These are phyloP conservation scores for Drosophila trichaetosa DNA, from an alignment of 2,888 invertebrate species.

Conservation along the genomic window DNA sequence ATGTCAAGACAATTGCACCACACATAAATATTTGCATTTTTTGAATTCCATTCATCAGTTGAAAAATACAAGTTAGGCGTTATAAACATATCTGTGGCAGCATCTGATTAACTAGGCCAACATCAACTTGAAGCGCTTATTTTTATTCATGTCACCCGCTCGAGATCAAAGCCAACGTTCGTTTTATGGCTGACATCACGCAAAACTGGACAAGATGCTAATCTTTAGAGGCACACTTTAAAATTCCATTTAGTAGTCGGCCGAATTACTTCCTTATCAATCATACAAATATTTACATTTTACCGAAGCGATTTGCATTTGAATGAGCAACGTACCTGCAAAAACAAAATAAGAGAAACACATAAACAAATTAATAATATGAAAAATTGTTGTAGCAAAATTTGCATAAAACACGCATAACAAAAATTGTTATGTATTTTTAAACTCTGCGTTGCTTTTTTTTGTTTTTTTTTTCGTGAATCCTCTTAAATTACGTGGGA, in stretches of 20 bases:
- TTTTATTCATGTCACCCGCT: slow-evolving; percentile 36
- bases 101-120: slow-evolving; percentile 47
- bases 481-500: slow-evolving; percentile 56
- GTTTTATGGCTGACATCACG: slow-evolving; percentile 50
- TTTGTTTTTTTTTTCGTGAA: not conserved
- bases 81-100: slow-evolving; percentile 1
- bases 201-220: slow-evolving; percentile 24
- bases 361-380: slow-evolving; percentile 39
- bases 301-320: slow-evolving; percentile 47
- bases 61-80: not conserved
- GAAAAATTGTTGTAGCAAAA: slow-evolving; percentile 36
- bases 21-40: no score
- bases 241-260: slow-evolving; percentile 38
- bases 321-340: slow-evolving; percentile 58
- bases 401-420: slow-evolving; percentile 50
- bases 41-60: no score
- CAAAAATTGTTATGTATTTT: slow-evolving; percentile 1
- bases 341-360: slow-evolving; percentile 20
- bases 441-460: slow-evolving; percentile 10
- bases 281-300: slow-evolving; percentile 48
- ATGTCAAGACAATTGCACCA: no score
- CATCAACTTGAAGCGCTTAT: slow-evolving; percentile 7
- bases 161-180: slow-evolving; percentile 41
- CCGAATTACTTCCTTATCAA: slow-evolving; percentile 69
- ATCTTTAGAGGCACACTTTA: slow-evolving; percentile 12